A percentile compares a stretch with the other conserved stretches of the same genome.
Evolutionary conservation across 2,113 vertebrate species (phyloP).

Genomic region (Paradisaea rubra): DNA sequence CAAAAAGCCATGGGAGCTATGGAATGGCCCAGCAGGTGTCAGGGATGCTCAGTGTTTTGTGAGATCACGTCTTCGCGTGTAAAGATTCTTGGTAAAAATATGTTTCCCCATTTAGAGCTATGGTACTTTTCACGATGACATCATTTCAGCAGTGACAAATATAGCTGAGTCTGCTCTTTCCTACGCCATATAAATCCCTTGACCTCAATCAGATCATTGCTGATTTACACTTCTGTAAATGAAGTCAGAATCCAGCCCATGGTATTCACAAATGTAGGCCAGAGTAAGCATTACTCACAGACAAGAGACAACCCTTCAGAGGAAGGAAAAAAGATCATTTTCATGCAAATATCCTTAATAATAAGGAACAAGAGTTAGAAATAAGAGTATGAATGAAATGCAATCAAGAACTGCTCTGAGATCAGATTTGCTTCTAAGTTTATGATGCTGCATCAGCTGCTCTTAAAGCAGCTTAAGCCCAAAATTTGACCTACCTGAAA

Average conservation of each 20-base stretch:
- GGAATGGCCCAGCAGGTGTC: slow-evolving; percentile 9
- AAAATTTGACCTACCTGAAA: slow-evolving; percentile 50
- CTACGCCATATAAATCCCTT: slow-evolving; percentile 31
- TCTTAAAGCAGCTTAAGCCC: slow-evolving; percentile 22
- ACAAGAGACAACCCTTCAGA: slow-evolving; percentile 46
- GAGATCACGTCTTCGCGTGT: not conserved
- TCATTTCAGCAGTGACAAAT: slow-evolving; percentile 47
- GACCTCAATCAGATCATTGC: slow-evolving; percentile 50
- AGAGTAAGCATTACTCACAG: slow-evolving; percentile 54
- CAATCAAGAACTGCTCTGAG: slow-evolving; percentile 43
- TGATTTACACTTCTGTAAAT: slow-evolving; percentile 50
- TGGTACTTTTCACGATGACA: slow-evolving; percentile 22
- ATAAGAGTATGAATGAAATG: slow-evolving; percentile 53
- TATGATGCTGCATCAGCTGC: slow-evolving; percentile 23
- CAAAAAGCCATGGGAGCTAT: not conserved
- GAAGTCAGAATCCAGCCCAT: slow-evolving; percentile 45
- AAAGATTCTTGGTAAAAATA: slow-evolving; percentile 24
- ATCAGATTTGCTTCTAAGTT: slow-evolving; percentile 48
- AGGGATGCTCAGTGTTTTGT: not conserved
- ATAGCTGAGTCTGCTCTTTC: slow-evolving; percentile 52
- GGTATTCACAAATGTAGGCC: slow-evolving; percentile 42
- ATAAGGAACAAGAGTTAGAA: slow-evolving; percentile 57
- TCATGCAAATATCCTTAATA: slow-evolving; percentile 58
- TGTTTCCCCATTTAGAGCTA: slow-evolving; percentile 26
- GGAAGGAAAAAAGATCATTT: slow-evolving; percentile 44